phyloP scores from a whole-genome alignment of 2,888 invertebrate species.

The Eudasyphora cyanicolor region DNA sequence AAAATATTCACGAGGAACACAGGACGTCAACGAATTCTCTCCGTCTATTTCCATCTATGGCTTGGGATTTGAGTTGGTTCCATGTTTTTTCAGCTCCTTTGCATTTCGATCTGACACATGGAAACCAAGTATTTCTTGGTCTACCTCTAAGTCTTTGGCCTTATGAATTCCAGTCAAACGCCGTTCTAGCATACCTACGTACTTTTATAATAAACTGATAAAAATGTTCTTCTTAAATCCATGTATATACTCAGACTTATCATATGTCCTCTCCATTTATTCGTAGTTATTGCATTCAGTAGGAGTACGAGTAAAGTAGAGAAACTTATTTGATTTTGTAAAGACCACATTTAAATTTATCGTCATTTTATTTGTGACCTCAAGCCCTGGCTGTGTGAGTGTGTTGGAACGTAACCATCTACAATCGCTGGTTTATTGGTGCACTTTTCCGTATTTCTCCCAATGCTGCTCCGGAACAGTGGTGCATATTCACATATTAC shows the following conservation, averaged over 20 bases:
- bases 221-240: no score
- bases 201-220: neutral
- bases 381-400: neutral
- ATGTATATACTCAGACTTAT: neutral
- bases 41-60: no score
- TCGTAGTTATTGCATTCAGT: neutral
- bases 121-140: no score
- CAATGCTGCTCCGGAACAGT: neutral
- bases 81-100: no score
- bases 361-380: constrained; percentile 44
- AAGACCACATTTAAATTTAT: constrained; percentile 65
- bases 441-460: neutral
- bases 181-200: no score
- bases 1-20: no score
- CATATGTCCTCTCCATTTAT: neutral
- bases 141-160: no score
- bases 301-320: neutral
- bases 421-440: neutral
- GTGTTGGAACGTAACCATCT: neutral
- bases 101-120: no score
- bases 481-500: no score
- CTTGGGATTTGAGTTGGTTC: no score
- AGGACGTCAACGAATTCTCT: no score
- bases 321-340: constrained; percentile 55
- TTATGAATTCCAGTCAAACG: no score